phyloP scores from a whole-genome alignment of 2,888 invertebrate genomes.

The Volucella inflata region DNA sequence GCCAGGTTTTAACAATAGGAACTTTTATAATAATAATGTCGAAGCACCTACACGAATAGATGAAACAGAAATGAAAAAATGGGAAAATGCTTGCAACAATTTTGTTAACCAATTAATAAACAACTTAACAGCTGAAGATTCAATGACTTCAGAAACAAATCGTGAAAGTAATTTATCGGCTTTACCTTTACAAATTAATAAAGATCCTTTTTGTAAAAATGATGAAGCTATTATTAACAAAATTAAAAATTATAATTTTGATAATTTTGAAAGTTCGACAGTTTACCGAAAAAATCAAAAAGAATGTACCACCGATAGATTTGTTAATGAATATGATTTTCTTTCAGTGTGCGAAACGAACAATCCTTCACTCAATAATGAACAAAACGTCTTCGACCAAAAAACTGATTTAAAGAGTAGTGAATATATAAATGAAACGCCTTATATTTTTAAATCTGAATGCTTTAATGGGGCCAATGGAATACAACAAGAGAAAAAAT shows the following conservation, averaged over 20 bases:
- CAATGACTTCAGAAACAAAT: background rate
- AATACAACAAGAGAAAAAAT: background rate
- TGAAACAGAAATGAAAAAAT: conserved; percentile 81
- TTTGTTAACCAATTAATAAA: conserved; percentile 89
- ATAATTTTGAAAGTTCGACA: no score
- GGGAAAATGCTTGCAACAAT: conserved; percentile 90
- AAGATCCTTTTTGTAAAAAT: no score
- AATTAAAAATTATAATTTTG: no score
- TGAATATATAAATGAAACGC: background rate
- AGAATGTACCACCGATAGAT: no score
- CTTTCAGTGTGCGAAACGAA: no score
- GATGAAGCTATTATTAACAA: no score
- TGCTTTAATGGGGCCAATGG: background rate
- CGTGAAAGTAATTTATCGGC: background rate
- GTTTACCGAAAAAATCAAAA: no score
- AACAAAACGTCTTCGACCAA: background rate
- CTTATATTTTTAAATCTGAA: background rate
- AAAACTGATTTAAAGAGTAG: conserved; percentile 11
- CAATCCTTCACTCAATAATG: conserved; percentile 75
- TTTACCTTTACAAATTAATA: background rate
- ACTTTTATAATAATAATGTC: conserved; percentile 53
- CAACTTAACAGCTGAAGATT: background rate
- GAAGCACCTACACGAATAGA: conserved; percentile 67
- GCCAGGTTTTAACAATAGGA: conserved; percentile 50
- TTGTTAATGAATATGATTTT: no score